Evolutionary conservation across 35 echinoderm and acorn worm genomes (phyloP), one percentile per base, ranked within the genome.

Genomic region (Nesometra sesokonis): DNA sequence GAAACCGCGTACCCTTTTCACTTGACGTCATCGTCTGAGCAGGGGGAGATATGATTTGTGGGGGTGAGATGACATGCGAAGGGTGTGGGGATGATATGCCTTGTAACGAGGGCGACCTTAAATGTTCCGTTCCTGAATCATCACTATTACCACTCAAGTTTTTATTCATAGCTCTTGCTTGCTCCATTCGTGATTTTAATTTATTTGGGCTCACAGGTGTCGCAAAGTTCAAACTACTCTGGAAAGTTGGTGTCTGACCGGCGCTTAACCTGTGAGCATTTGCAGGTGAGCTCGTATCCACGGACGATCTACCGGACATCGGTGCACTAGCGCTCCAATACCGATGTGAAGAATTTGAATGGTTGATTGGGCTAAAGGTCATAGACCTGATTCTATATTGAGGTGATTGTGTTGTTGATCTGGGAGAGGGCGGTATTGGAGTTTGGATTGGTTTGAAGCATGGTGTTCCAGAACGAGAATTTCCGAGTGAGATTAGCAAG

Each of bases 131-230:
- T 32, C 95, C 95, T 34, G 95, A 93, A 33, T 97, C 95, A 35
- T 91, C 87, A 35, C 95, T 93, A 57, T 97, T 92, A 85, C 95
- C 93, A 35, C 81, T 39, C 23, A 37, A 37, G 23, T 83, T 8
- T 67, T 67, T 67, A 19, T 11, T 67, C 52, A 67, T 67, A 85
- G 84, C 29, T 76, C 88, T 46, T 79, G 90, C 84, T 84, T 93
- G 86, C 27, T 93, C 95, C 85, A 90, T 91, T 8, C 89, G 89
- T 31, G 85, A 84, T 78, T 88, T 85, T n/a, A 89, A 57, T 77
- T 97, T 97, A 38, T 93, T 90, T 15, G 95, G 92, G 43, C 95
- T 97, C 17, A 93, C 91, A 4, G 95, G 95, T 3, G 95, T 84
- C 0, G 92, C 91, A 87, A 97, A 97, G 77, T 84, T 90, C 57